Evolutionary conservation across 2,113 vertebrate genomes (phyloP), one percentile per base, ranked within the genome.

Genomic region (Halichoeres trimaculatus): DNA sequence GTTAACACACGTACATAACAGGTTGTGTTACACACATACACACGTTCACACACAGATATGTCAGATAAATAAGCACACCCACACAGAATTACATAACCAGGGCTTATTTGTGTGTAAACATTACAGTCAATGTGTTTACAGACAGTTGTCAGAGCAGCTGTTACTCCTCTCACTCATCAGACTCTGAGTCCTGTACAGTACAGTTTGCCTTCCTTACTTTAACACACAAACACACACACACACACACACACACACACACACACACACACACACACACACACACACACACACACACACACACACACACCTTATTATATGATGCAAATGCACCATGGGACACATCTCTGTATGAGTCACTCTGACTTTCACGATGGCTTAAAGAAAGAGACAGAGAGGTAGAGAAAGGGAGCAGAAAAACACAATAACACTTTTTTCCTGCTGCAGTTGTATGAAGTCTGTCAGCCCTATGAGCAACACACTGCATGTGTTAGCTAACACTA

Each of bases 341-440:
- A 57, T 62, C 34, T 16, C 40, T 40, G 47, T 9, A 38, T 64
- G 52, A 78, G 13, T 64, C 75, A 78, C 35, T 10, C 8, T 17
- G 16, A 52, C 64, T 77, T 57, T 54, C 35, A 66, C 35, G 10
- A 64, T 55, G 11, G 35, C 38, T 22, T 20, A 70, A 17, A 70
- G 45, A 48, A 3, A 19, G 66, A 30, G 30, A 30, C 3, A 30
- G 30, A 30, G 30, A 30, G 3, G 3, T 30, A 30, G 30, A 36
- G 13, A 50, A 23, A 26, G 8, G 16, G 35, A 2, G 40, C 16
- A 35, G 16, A 61, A 61, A n/a, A n/a, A n/a, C 47, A 40, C 53
- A 48, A 24, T 16, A 19, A 63, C 41, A 47, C 23, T 30, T 64
- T 50, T 23, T 40, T 50, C 26, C 36, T n/a, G n/a, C n/a, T n/a